These are phyloP conservation scores for Dipodomys merriami DNA, from an alignment of 2,113 vertebrate genomes.

Conservation along the genomic window DNA sequence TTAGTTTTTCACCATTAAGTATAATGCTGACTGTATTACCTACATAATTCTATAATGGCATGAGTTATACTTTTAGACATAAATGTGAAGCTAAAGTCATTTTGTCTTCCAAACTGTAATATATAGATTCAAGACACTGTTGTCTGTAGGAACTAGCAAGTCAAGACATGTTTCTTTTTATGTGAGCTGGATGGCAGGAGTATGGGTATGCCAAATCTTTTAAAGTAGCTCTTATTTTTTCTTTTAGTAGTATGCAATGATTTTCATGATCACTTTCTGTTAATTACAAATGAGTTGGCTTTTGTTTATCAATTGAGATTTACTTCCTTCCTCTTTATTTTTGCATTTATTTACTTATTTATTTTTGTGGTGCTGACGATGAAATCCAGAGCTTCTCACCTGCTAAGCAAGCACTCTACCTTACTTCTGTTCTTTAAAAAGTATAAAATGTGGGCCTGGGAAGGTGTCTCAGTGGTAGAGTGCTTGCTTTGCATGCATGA, in stretches of 20 bases:
- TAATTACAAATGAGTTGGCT: background rate
- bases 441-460: background rate
- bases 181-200: background rate
- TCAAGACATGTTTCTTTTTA: background rate
- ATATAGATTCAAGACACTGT: rapidly evolving
- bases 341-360: too few species aligned
- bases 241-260: background rate
- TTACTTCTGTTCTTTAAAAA: background rate
- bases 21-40: too few species aligned
- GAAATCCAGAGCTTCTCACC: too few species aligned
- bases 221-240: too few species aligned
- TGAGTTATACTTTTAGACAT: background rate
- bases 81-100: background rate
- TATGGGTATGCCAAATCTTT: background rate
- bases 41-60: background rate
- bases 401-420: background rate
- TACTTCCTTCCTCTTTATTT: background rate
- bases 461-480: too few species aligned
- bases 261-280: background rate
- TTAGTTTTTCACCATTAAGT: too few species aligned
- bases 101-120: background rate
- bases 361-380: background rate
- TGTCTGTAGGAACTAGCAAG: background rate
- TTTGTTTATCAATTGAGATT: background rate
- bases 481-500: too few species aligned